These are phyloP conservation scores for Achlya flavicornis DNA, from an alignment of 2,888 invertebrate genomes.

Conservation along the genomic window DNA sequence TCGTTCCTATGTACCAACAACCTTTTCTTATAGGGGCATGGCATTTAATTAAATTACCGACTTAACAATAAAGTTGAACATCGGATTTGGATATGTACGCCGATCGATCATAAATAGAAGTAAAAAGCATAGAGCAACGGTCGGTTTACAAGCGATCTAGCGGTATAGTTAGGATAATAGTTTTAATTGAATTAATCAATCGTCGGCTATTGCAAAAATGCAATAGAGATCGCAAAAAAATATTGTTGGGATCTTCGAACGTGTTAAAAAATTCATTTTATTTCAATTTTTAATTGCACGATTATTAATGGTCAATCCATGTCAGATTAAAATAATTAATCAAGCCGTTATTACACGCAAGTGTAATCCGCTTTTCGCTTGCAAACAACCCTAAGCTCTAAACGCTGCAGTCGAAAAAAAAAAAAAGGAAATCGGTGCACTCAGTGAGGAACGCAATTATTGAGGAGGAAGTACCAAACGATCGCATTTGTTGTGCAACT, in stretches of 20 bases:
- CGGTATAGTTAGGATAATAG: background rate
- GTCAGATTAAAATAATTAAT: background rate
- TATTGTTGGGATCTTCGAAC: no score
- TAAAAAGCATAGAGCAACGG: background rate
- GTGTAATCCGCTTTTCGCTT: background rate
- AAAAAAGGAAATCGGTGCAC: slow-evolving; percentile 22
- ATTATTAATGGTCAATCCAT: no score
- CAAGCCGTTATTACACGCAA: background rate
- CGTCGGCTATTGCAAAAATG: no score
- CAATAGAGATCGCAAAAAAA: no score
- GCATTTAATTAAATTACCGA: no score
- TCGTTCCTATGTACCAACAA: no score
- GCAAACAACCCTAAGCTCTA: background rate
- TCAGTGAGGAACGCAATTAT: slow-evolving; percentile 18
- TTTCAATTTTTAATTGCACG: no score
- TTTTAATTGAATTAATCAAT: no score
- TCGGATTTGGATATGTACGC: background rate
- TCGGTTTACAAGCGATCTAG: background rate
- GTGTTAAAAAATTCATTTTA: no score
- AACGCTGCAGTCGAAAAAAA: slow-evolving; percentile 16
- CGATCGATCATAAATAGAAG: background rate
- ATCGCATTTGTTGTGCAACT: slow-evolving; percentile 14
- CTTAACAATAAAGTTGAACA: background rate
- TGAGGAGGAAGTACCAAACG: slow-evolving; percentile 15
- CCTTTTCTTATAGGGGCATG: no score